Evolutionary conservation across 2,113 vertebrate species (phyloP).

Genomic region (Leptobrachium ailaonicum): DNA sequence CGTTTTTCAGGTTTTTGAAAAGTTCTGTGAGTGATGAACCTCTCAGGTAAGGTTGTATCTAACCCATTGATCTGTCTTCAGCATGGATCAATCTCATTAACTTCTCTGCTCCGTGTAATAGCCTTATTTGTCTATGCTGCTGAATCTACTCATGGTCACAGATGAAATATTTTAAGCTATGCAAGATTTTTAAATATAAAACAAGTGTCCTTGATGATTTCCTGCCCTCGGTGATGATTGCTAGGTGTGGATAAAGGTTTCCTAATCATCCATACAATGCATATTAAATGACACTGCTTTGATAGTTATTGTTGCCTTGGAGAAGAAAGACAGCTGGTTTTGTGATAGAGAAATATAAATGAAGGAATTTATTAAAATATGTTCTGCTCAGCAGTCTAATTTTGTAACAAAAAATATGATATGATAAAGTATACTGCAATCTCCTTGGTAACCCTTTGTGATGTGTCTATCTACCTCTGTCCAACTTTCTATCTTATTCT

Average conservation of each 20-base stretch:
- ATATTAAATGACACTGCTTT: constrained; percentile 37
- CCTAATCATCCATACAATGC: constrained; percentile 39
- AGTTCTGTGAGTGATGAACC: constrained; percentile 63
- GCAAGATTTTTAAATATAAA: constrained; percentile 26
- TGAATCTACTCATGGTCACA: constrained; percentile 36
- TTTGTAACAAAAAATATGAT: too few species aligned
- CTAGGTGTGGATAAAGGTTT: constrained; percentile 36
- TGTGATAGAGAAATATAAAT: constrained; percentile 31
- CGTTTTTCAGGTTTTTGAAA: constrained; percentile 51
- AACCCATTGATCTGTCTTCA: constrained; percentile 63
- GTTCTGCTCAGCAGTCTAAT: not conserved
- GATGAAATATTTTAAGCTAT: constrained; percentile 47
- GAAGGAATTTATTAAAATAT: constrained; percentile 27
- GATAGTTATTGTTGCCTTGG: constrained; percentile 9
- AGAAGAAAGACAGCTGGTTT: constrained; percentile 26
- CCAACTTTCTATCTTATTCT: too few species aligned
- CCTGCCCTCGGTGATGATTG: constrained; percentile 20
- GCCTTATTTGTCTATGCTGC: constrained; percentile 56
- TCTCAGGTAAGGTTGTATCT: constrained; percentile 59
- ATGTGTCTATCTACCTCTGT: too few species aligned
- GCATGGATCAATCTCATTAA: constrained; percentile 62
- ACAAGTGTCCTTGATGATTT: constrained; percentile 30
- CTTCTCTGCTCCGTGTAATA: constrained; percentile 56
- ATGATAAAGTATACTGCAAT: too few species aligned
- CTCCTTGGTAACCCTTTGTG: too few species aligned